These are phyloP conservation scores for Magallana ariakensis DNA, from an alignment of 1,140 invertebrate genomes.

Conservation along the genomic window DNA sequence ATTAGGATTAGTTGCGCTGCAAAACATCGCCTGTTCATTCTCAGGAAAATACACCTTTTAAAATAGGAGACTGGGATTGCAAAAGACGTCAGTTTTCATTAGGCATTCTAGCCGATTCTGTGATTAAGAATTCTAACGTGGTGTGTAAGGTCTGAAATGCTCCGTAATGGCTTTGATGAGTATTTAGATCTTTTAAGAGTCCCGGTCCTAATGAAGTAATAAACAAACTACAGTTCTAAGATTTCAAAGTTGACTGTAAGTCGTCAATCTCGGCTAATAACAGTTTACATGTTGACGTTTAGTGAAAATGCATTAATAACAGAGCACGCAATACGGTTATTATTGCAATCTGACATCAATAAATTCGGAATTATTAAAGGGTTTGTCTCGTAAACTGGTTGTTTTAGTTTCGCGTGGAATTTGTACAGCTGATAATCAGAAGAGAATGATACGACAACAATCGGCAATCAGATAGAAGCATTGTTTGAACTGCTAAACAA, in stretches of 20 bases:
- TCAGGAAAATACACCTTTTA: background rate
- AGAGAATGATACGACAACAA: no score
- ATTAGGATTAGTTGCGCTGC: background rate
- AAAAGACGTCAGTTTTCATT: conserved; percentile 26
- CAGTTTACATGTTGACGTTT: conserved; percentile 1
- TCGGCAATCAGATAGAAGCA: no score
- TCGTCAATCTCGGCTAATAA: conserved; percentile 4
- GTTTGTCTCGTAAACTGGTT: background rate
- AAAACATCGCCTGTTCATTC: background rate
- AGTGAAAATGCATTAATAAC: conserved; percentile 29
- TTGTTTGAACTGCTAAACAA: no score
- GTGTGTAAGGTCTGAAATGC: background rate
- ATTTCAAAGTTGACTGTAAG: background rate
- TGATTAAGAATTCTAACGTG: conserved; percentile 31
- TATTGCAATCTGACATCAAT: background rate
- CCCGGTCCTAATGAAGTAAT: background rate
- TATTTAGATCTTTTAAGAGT: conserved; percentile 20
- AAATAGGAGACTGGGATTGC: background rate
- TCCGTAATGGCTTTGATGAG: conserved; percentile 23
- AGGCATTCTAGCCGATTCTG: background rate
- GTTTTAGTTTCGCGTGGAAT: background rate
- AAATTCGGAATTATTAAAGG: background rate
- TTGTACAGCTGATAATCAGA: no score
- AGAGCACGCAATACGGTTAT: conserved; percentile 9
- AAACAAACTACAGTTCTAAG: background rate